A percentile compares a stretch with the other conserved stretches of the same genome.
phyloP scores from a whole-genome alignment of 2,888 invertebrate genomes.

The Drosophila flavopinicola region DNA sequence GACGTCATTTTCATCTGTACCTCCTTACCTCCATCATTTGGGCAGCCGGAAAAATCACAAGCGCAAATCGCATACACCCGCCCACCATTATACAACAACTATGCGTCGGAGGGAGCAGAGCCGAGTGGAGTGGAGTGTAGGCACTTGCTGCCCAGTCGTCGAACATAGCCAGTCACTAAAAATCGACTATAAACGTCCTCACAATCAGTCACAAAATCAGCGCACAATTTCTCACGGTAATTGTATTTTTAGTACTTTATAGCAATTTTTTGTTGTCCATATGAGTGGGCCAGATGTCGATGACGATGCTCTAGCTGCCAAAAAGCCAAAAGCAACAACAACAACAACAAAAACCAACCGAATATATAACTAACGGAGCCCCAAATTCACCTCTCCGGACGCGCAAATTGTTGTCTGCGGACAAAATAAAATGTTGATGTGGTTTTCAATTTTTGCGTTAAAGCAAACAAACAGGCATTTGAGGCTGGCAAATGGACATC shows the following conservation, averaged over 20 bases:
- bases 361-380: slow-evolving; percentile 22
- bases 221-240: slow-evolving; percentile 77
- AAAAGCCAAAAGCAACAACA: not conserved
- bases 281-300: slow-evolving; percentile 71
- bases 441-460: slow-evolving; percentile 73
- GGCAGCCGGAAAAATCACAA: slow-evolving; percentile 56
- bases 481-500: slow-evolving; percentile 76
- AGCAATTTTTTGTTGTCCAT: slow-evolving; percentile 80
- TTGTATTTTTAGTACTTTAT: slow-evolving; percentile 83
- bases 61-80: not conserved
- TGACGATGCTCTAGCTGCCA: slow-evolving; percentile 41
- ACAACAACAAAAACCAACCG: too few species aligned
- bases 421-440: slow-evolving; percentile 71
- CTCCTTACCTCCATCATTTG: slow-evolving; percentile 34
- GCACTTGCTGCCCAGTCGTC: slow-evolving; percentile 21
- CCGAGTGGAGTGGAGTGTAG: not conserved
- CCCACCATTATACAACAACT: slow-evolving; percentile 12
- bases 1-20: slow-evolving; percentile 64
- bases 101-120: not conserved
- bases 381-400: slow-evolving; percentile 42
- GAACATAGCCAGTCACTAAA: slow-evolving; percentile 68
- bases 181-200: slow-evolving; percentile 79
- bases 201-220: slow-evolving; percentile 81
- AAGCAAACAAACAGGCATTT: slow-evolving; percentile 75
- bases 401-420: slow-evolving; percentile 62